Percentiles rank a stretch among this genome's conserved stretches.
Conservation (phyloP, 2,888 invertebrate genomes). For the Chironomus riparius region DNA sequence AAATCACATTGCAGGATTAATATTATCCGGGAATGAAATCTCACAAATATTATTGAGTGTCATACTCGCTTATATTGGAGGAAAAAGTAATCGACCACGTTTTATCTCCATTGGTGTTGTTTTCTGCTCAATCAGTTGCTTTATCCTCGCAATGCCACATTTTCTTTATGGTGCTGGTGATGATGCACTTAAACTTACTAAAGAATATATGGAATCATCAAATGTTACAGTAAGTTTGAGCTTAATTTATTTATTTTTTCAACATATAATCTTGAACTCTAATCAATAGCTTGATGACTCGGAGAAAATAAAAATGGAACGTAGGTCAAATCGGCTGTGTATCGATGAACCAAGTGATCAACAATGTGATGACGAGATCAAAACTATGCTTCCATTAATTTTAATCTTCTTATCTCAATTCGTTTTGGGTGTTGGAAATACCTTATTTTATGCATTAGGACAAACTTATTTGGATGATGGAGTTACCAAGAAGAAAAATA, state of each 20-base stretch:
- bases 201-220: constrained; percentile 35
- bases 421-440: constrained; percentile 57
- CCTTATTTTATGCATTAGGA: constrained; percentile 55
- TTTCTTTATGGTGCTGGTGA: constrained; percentile 53
- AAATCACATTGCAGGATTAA: constrained; percentile 44
- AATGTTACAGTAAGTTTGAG: not conserved
- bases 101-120: constrained; percentile 59
- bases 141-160: constrained; percentile 52
- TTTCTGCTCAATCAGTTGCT: constrained; percentile 51
- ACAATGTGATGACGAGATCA: constrained; percentile 42
- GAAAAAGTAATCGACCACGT: constrained; percentile 55
- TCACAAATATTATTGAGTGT: constrained; percentile 56
- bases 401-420: constrained; percentile 59
- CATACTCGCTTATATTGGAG: constrained; percentile 54
- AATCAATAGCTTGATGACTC: constrained; percentile 1
- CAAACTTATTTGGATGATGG: constrained; percentile 62
- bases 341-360: constrained; percentile 34
- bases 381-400: constrained; percentile 47
- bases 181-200: constrained; percentile 39
- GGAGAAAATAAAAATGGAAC: not conserved
- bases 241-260: not conserved
- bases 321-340: constrained; percentile 24
- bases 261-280: not conserved
- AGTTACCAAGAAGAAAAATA: constrained; percentile 51
- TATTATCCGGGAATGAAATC: constrained; percentile 59